Conservation (phyloP, 2,888 invertebrate species). For the Tortricodes alternella region DNA sequence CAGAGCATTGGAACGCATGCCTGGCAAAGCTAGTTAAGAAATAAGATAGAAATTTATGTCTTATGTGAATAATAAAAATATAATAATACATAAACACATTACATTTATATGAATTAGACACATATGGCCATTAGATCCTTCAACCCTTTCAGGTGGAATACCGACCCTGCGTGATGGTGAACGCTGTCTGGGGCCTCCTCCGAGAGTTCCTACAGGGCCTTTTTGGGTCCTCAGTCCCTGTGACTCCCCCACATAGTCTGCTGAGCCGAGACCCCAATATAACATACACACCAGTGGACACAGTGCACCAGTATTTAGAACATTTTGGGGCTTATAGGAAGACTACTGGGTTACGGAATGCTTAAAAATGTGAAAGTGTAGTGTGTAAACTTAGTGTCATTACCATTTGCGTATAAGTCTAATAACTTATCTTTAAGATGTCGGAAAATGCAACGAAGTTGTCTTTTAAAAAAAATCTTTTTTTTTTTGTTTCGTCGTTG, state of each 20-base stretch:
- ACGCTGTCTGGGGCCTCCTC: constrained; percentile 95
- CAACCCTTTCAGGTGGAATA: constrained; percentile 89
- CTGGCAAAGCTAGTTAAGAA: no score
- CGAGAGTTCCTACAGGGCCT: constrained; percentile 96
- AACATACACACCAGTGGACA: constrained; percentile 93
- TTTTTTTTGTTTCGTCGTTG: no score
- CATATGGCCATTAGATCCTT: no score
- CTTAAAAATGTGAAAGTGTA: constrained; percentile 36
- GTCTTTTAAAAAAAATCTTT: no score
- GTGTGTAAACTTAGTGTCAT: no score
- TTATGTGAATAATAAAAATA: no score
- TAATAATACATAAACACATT: no score
- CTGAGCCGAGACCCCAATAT: constrained; percentile 90
- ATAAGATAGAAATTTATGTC: no score
- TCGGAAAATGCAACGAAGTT: no score
- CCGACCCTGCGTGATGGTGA: constrained; percentile 93
- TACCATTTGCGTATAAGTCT: no score
- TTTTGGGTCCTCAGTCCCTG: constrained; percentile 89
- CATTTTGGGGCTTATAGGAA: constrained; percentile 96
- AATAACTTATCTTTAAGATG: background rate
- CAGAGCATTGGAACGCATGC: no score
- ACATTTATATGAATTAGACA: background rate
- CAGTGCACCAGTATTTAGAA: constrained; percentile 96
- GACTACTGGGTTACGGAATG: constrained; percentile 79
- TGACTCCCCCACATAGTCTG: constrained; percentile 72